These are phyloP conservation scores for Atta texana DNA, from an alignment of 1,140 invertebrate genomes.

Conservation along the genomic window DNA sequence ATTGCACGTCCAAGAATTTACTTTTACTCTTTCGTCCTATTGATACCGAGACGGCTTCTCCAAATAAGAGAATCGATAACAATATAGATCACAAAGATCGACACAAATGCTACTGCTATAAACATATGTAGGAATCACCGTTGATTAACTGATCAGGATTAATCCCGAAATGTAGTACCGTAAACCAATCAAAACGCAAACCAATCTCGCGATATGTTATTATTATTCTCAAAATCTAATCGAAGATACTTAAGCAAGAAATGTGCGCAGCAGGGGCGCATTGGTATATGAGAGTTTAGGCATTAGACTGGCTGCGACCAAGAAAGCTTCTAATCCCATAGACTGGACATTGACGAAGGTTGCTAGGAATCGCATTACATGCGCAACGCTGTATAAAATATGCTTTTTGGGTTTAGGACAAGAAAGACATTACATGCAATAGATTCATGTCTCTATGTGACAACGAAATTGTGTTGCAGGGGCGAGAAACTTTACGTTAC, in stretches of 20 bases:
- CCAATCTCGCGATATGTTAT: background rate
- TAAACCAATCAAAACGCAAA: background rate
- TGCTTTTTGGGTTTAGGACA: slow-evolving; percentile 72
- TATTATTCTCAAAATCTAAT: background rate
- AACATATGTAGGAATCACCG: slow-evolving; percentile 18
- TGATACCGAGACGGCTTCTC: slow-evolving; percentile 2
- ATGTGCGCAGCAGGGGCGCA: background rate
- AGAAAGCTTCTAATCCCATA: slow-evolving; percentile 74
- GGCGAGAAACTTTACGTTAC: slow-evolving; percentile 94
- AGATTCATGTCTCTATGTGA: slow-evolving; percentile 50
- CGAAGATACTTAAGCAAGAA: background rate
- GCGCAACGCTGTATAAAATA: slow-evolving; percentile 74
- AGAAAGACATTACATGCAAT: slow-evolving; percentile 32
- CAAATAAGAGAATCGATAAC: background rate
- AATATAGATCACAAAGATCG: background rate
- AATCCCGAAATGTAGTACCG: slow-evolving; percentile 28
- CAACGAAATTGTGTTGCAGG: slow-evolving; percentile 87
- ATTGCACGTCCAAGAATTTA: slow-evolving; percentile 26
- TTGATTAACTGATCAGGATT: slow-evolving; percentile 10
- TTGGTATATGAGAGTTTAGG: slow-evolving; percentile 24
- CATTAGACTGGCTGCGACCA: slow-evolving; percentile 65
- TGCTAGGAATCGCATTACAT: slow-evolving; percentile 63
- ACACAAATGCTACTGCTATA: background rate
- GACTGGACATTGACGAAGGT: slow-evolving; percentile 69
- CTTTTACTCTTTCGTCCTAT: background rate